Base-by-base conservation (phyloP, 2,797 vertebrate species). In the Serranus cabrilla region DNA sequence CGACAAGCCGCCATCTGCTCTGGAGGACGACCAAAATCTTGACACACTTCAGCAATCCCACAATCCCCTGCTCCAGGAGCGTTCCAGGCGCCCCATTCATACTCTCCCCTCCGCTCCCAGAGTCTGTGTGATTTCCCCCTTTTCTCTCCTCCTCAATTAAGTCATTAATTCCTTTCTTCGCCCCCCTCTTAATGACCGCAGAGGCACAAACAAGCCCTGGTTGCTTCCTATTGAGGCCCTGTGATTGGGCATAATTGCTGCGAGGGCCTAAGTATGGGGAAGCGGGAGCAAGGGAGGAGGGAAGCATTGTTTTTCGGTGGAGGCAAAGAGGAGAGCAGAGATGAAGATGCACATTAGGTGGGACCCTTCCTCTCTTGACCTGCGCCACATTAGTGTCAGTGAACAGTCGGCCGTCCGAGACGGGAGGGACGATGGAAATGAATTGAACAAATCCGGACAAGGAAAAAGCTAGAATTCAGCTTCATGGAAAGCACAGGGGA, bases 81-180 rank as follows among this genome's bases (percentile, higher is more conserved):
- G 96, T 96, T 95, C 96, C 95, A 95, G 96, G 96, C 96, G 88
- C 94, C 91, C 90, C 94, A 96, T 96, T 96, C 94, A 95, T 96
- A 95, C 96, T 95, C 86, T 96, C 95, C 95, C 94, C 94, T 95
- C 94, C 95, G 94, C 96, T 97, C 96, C 96, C 96, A 96, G 96
- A 96, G 96, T 96, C 92, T 96, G 96, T 96, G 96, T 96, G 91
- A 93, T 93, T 91, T 91, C 89, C 89, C 90, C 83, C 80, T 96
- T 97, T 96, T 97, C 97, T 97, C 97, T 97, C 97, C 97, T 97
- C 96, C 95, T 97, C 97, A 98, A 98, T 98, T 98, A 98, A 98
- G 97, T 98, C 97, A 98, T 99, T 99, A 98, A 98, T 98, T 98
- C 97, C 96, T 98, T 98, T 99, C 97, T 98, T 99, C 95, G 91